Conservation (phyloP, 2,113 vertebrate species). For the Lynx canadensis region DNA sequence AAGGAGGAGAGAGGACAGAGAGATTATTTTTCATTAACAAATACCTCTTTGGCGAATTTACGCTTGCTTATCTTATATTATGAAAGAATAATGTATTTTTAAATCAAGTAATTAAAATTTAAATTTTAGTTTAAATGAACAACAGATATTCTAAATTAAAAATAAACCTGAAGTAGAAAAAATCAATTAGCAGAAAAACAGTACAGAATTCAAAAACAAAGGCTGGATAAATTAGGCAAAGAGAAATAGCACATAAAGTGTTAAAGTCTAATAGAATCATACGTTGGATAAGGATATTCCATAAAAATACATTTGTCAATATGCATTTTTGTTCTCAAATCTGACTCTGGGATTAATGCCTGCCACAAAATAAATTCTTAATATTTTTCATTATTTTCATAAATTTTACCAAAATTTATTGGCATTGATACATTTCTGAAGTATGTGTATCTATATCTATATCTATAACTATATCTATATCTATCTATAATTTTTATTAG, state of each 20-base stretch:
- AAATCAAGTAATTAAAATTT: background rate
- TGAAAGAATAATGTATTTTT: background rate
- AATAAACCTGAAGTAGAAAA: background rate
- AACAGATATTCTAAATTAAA: background rate
- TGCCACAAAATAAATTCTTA: background rate
- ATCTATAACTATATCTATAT: too few relatives aligned
- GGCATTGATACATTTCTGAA: background rate
- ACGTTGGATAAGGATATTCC: background rate
- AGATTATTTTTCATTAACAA: background rate
- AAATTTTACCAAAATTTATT: background rate
- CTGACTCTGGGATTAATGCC: background rate
- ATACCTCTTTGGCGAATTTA: background rate
- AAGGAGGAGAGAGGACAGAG: background rate
- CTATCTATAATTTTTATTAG: background rate
- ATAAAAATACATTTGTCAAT: background rate
- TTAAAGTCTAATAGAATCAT: background rate
- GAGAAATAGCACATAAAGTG: background rate
- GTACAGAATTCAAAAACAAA: background rate
- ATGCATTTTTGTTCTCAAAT: background rate
- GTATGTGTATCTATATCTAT: too few relatives aligned
- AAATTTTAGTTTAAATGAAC: background rate
- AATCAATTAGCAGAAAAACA: background rate
- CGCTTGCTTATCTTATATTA: background rate
- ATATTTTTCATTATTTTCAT: background rate
- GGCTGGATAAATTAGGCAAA: background rate